Base-by-base conservation (phyloP, 2,797 vertebrate genomes). In the Lindbergichthys nudifrons region DNA sequence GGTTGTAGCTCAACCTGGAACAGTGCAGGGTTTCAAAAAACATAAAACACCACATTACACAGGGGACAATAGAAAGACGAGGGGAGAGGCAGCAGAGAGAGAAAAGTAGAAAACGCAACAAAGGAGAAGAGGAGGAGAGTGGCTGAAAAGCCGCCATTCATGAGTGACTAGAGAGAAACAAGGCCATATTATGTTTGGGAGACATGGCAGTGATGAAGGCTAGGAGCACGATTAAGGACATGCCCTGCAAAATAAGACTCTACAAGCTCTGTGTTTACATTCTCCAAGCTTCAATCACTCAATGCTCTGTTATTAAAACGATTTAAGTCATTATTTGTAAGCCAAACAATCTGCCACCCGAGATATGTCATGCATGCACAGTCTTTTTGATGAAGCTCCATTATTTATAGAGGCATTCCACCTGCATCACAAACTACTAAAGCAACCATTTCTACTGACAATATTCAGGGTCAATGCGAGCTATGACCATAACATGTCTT, bases 1-100 rank as follows among this genome's bases (percentile, higher is more conserved):
- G 96, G 94, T 96, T 98, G 96, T 98, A 98, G 89, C 97, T 97
- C 84, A 98, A 95, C 97, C 98, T 99, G 96, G 66, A 98, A 95
- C 57, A 74, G 90, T 36, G 89, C 65, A 67, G 80, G 90, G 91
- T 93, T 94, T 94, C 89, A 95, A 71, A 95, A 81, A 91, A 81
- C 92, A 82, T 61, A 84, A 74, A 79, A 89, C 64, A 77, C 62
- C 59, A 84, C 46, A 45, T 92, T 84, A 84, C 82, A 89, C 85
- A 89, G 88, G 88, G 90, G 86, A 89, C 70, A 82, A 65, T 26
- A 62, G 72, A 78, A 50, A 63, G 41, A n/a, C 13, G 62, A 53
- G 42, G 36, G 65, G 51, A 36, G 58, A 58, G 41, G 54, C 56
- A 19, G 60, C 18, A 18, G 15, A 53, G 61, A 53, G 54, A 56